Conservation (phyloP, 2,797 vertebrate genomes). For the Gallinago solitaria region DNA sequence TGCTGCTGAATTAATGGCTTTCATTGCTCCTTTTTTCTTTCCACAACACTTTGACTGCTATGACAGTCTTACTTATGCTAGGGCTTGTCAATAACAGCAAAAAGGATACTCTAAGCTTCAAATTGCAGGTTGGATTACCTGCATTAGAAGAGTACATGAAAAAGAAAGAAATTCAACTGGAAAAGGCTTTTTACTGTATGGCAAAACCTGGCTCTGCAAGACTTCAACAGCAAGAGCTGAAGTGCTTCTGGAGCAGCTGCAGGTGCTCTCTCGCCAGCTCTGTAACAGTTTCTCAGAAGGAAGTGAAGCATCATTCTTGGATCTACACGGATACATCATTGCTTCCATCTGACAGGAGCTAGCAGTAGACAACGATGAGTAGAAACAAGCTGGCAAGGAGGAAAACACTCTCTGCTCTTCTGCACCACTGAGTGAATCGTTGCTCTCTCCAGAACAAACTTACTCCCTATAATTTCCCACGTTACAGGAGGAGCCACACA, state of each 20-base stretch:
- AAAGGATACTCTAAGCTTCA: constrained; percentile 38
- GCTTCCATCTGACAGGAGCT: neutral
- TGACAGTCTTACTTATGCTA: constrained; percentile 51
- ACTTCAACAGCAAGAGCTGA: neutral
- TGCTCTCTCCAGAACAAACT: neutral
- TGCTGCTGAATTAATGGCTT: constrained; percentile 35
- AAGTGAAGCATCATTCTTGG: neutral
- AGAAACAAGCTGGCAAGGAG: neutral
- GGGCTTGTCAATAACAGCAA: constrained; percentile 26
- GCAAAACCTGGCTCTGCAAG: neutral
- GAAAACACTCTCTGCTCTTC: neutral
- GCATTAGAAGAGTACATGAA: neutral
- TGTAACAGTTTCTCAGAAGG: neutral
- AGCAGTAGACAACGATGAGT: neutral
- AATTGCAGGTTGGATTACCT: constrained; percentile 60
- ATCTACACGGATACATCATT: neutral
- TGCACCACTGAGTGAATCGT: neutral
- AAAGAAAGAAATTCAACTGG: neutral
- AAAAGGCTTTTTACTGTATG: neutral
- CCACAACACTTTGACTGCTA: constrained; percentile 4
- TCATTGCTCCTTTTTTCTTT: neutral
- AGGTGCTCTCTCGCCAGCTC: neutral
- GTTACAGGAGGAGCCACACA: neutral
- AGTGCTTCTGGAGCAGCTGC: constrained; percentile 5
- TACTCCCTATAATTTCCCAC: neutral